These are phyloP conservation scores for Bombyx mori DNA, from an alignment of 1,140 invertebrate genomes.

Conservation along the genomic window ASM3026992v2 NC_085115.1:7391001-7391500, in stretches of 20 bases:
- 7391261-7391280: neutral
- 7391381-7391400: slow-evolving; percentile 91
- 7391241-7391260: no score
- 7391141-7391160: slow-evolving; percentile 50
- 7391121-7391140: slow-evolving; percentile 16
- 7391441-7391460: slow-evolving; percentile 87
- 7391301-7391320: slow-evolving; percentile 88
- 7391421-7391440: slow-evolving; percentile 91
- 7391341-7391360: slow-evolving; percentile 86
- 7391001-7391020: slow-evolving; percentile 11
- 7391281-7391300: slow-evolving; percentile 91
- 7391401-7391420: slow-evolving; percentile 89
- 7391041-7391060: slow-evolving; percentile 68
- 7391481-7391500: slow-evolving; percentile 73
- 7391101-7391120: slow-evolving; percentile 45
- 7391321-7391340: slow-evolving; percentile 85
- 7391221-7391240: neutral
- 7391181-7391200: no score
- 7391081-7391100: slow-evolving; percentile 55
- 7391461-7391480: slow-evolving; percentile 90
- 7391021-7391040: slow-evolving; percentile 57
- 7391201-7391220: slow-evolving; percentile 5
- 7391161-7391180: slow-evolving; percentile 33
- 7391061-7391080: slow-evolving; percentile 40
- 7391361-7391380: slow-evolving; percentile 87